Base-by-base conservation (phyloP, 2,888 invertebrate genomes). In the Lasioglossum pauxillum region DNA sequence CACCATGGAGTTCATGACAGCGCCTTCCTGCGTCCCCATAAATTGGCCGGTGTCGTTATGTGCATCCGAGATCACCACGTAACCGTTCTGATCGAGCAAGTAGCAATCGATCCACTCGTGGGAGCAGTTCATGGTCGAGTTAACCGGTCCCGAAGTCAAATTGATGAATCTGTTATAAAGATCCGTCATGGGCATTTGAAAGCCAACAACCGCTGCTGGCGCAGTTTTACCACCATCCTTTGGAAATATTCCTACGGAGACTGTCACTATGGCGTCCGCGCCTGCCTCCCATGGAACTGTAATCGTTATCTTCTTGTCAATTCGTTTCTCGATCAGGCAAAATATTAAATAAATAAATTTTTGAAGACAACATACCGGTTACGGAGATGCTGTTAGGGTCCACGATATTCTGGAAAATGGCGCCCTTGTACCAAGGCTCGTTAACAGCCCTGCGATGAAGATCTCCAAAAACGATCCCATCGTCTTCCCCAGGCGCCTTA, bases 51-150 rank as follows among this genome's bases (percentile, higher is more conserved):
- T 97, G 76, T 97, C 96, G 64, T 96, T 96, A 57, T 96, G 95
- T 35, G 97, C 96, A 91, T 97, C 96, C 0, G 98, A 97, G 16
- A 98, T 96, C 1, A 99, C 96, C 12, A 98, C 96, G 94, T 98
- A 99, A 0, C 98, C 99, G 92, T 98, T 98, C 94, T 98, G 98
- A 94, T 99, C 99, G 69, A 99, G 96, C n/a, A 99, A 96, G 94
- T 98, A 99, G 94, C 99, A 99, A 88, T 97, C 97, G 73, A 94
- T 93, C 91, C 90, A 92, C 31, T 72, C 83, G 46, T 89, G 80
- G n/a, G 49, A 77, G 75, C 95, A 95, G 84, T 94, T 92, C 67
- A 95, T 84, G 27, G 80, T 96, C 82, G 96, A 94, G 83, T 95
- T 96, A 88, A 95, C 95, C 79, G 96, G 95, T 38, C 95, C 95